phyloP scores from a whole-genome alignment of 2,113 vertebrate genomes.

The Ia io region DNA sequence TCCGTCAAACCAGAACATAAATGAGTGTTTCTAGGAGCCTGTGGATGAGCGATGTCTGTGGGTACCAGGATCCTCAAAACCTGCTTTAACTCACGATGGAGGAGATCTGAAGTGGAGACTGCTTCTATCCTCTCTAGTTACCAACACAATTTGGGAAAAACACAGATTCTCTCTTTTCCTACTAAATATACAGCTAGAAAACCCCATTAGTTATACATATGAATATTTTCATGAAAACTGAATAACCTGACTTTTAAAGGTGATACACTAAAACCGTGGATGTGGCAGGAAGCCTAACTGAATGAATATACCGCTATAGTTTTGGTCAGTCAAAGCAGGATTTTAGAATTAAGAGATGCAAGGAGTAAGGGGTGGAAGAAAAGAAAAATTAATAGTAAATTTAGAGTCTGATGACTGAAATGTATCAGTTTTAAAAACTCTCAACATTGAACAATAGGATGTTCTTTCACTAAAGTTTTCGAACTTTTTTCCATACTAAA shows the following conservation, averaged over 20 bases:
- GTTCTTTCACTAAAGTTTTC: background rate
- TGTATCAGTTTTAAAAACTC: background rate
- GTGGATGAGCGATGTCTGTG: slow-evolving; percentile 59
- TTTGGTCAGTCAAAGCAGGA: background rate
- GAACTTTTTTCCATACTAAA: background rate
- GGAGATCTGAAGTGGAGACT: background rate
- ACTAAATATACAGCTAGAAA: background rate
- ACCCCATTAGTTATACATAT: background rate
- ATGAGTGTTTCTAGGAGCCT: slow-evolving; percentile 37
- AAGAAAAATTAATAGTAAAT: background rate
- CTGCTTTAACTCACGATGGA: slow-evolving; percentile 36
- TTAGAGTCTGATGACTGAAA: background rate
- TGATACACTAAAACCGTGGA: background rate
- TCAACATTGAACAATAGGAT: background rate
- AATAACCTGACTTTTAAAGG: background rate
- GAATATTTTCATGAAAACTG: background rate
- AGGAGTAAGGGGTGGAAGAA: background rate
- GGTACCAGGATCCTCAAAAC: slow-evolving; percentile 57
- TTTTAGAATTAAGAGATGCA: background rate
- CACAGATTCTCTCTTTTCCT: background rate
- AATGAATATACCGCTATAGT: background rate
- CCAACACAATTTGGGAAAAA: background rate
- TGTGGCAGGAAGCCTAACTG: background rate
- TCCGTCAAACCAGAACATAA: slow-evolving; percentile 58
- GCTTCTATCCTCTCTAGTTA: background rate